Evolutionary conservation across 1,140 invertebrate species (phyloP), one percentile per base, ranked within the genome.

Genomic region (Micrasema longulum): DNA sequence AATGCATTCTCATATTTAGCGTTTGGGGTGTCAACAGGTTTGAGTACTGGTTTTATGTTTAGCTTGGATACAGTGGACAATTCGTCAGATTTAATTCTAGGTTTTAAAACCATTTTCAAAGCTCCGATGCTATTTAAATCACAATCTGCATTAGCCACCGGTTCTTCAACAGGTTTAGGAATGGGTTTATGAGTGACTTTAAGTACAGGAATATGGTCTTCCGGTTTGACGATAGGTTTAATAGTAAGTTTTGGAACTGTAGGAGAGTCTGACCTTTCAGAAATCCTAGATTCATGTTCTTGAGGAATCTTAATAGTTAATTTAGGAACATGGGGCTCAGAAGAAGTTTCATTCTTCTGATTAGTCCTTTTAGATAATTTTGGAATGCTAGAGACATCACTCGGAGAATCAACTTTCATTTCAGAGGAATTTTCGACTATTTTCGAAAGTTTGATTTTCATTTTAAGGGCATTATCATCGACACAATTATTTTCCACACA

Each of bases 241-340:
- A 84, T 84, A 77, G 83, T 84, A 71, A 84, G 77, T 77, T 83
- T 84, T 76, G 83, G 81, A 60, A 84, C 79, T 20, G 64, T 72
- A 57, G 80, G 77, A 74, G 81, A 82, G 63, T 82, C 81, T 76
- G 81, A 76, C 20, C 53, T 47, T 70, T 83, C 83, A 48, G 77
- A 60, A 18, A 73, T 78, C 22, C 38, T 36, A n/a, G 22, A 52
- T 70, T 84, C 81, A 80, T 77, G 78, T 52, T 77, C 62, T 57
- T 26, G 68, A n/a, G 73, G 73, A 43, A 74, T 74, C 38, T 74
- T 85, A 66, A 85, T 83, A 14, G 82, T 84, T 55, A 84, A 81
- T 80, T 84, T 85, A 71, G 83, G 83, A 71, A 84, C 79, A 78
- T 81, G 78, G 36, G 69, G 35, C 53, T 83, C 82, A 31, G 47